Evolutionary conservation across 1,140 invertebrate species (phyloP), one percentile per base, ranked within the genome.

Genomic region (Trichomalopsis sarcophagae): DNA sequence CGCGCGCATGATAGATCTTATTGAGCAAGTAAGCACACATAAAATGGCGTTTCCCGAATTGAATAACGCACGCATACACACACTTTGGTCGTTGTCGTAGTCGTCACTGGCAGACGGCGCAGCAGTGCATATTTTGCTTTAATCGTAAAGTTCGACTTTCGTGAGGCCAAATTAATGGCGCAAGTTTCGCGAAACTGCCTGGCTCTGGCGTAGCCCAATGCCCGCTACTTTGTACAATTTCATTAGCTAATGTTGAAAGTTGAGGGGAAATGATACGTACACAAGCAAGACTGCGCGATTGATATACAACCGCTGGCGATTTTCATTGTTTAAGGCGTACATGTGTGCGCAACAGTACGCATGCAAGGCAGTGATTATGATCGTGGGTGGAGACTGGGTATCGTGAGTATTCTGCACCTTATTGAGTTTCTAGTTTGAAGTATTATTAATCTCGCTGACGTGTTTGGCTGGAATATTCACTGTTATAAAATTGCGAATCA

Each of bases 161-260:
- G 17, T 5, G 14, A 14, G 55, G 6, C 7, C 10, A 50, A 77
- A 77, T 50, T 47, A 77, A 77, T 77, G n/a, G 17, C 9, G n/a
- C 23, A 77, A 77, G 21, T 77, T 77, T 62, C 21, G 36, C 68
- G 9, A 71, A 71, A 71, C 3, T 71, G 27, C 17, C 44, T 75
- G 17, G 2, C 73, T 11, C 13, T 21, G 14, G 6, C 6, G 5
- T 62, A 14, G 6, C 6, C 17, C 11, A 75, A 75, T 75, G 13
- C 6, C 17, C 4, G 73, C 21, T 33, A 75, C 36, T 75, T 75
- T 75, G 73, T 75, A 36, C 36, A 40, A 75, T 40, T 75, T 75
- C 21, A 36, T 75, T 75, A 75, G 17, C 13, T 44, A 75, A 40
- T n/a, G 73, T 75, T 75, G 30, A 75, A 75, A 75, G 36, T 75